Percentiles rank a stretch among this genome's conserved stretches.
Evolutionary conservation across 1,140 invertebrate genomes (phyloP).

Genomic region (Antheraea mylitta): DNA sequence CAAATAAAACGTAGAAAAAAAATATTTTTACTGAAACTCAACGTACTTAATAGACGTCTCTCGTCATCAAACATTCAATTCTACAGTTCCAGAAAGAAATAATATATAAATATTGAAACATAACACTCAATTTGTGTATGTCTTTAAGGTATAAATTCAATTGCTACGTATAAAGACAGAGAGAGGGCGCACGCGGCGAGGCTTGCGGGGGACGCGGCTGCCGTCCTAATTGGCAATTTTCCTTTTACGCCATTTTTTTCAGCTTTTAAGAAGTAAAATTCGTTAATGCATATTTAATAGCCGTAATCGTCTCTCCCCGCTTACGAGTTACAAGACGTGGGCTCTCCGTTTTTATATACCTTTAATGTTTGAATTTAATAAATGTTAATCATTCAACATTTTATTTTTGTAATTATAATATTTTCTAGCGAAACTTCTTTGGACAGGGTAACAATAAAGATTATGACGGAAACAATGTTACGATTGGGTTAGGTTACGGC

Average conservation of each 20-base stretch:
- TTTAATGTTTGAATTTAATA: no score
- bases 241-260: conserved; percentile 73
- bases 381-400: no score
- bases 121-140: conserved; percentile 59
- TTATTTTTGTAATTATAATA: no score
- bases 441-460: no score
- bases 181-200: conserved; percentile 34
- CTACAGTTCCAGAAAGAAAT: conserved; percentile 26
- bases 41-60: no score
- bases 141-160: conserved; percentile 67
- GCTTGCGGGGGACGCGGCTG: conserved; percentile 8
- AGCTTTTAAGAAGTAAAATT: conserved; percentile 77
- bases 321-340: conserved; percentile 57
- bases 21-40: no score
- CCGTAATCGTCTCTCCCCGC: conserved; percentile 65
- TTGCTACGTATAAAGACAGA: conserved; percentile 49
- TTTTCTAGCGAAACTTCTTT: no score
- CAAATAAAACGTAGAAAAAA: no score
- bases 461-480: no score
- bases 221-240: conserved; percentile 73
- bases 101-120: conserved; percentile 40
- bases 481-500: no score
- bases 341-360: conserved; percentile 17
- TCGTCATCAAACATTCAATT: conserved; percentile 27
- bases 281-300: conserved; percentile 78